A percentile compares a stretch with the other conserved stretches of the same genome.
Evolutionary conservation across 2,797 vertebrate genomes (phyloP).

Genomic region (Spinibarbus caldwelli): DNA sequence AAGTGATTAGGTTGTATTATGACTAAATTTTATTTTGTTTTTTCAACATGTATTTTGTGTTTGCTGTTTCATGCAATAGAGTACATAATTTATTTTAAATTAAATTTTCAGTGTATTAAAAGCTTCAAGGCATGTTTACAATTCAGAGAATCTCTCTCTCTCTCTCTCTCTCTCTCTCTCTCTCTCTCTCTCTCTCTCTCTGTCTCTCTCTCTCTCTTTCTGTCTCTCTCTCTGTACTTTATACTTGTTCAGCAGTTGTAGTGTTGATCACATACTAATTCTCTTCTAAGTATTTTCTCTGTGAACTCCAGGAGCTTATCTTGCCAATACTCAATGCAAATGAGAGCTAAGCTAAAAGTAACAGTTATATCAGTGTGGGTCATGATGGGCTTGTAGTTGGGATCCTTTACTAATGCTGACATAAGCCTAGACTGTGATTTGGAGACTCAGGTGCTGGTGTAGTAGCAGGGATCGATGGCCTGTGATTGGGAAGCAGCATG

Average conservation of each 20-base stretch:
- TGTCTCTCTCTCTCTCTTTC: no score
- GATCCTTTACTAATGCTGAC: slow-evolving; percentile 67
- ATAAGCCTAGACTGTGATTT: slow-evolving; percentile 64
- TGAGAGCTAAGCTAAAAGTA: slow-evolving; percentile 28
- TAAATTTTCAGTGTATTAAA: neutral
- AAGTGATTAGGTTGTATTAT: neutral
- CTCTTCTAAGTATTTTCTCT: slow-evolving; percentile 24
- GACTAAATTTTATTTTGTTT: neutral
- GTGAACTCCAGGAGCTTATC: slow-evolving; percentile 30
- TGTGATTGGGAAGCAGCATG: slow-evolving; percentile 49
- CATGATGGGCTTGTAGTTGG: slow-evolving; percentile 55
- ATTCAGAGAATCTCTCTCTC: neutral
- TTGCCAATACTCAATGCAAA: slow-evolving; percentile 44
- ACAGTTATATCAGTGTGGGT: slow-evolving; percentile 58
- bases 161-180: no score
- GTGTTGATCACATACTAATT: slow-evolving; percentile 31
- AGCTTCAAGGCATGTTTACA: neutral
- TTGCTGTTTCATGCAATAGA: neutral
- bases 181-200: no score
- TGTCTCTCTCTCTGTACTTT: slow-evolving; percentile 8
- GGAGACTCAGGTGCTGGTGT: slow-evolving; percentile 55
- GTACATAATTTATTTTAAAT: neutral
- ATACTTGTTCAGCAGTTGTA: slow-evolving; percentile 19
- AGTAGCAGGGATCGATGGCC: slow-evolving; percentile 66
- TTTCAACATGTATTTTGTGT: neutral